Evolutionary conservation across 2,797 vertebrate genomes (phyloP).

Genomic region (Nyctibius grandis): DNA sequence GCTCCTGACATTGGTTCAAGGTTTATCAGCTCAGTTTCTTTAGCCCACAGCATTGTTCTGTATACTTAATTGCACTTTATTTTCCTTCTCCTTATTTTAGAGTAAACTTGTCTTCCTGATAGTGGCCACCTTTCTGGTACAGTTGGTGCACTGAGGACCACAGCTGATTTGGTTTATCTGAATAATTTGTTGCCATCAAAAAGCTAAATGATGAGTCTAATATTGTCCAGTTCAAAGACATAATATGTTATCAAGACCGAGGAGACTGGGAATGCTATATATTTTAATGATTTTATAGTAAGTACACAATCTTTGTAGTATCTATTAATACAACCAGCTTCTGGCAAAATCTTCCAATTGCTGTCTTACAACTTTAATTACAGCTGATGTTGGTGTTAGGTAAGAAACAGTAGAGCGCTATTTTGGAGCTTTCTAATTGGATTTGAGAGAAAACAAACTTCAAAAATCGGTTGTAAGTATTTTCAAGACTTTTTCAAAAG

Average conservation of each 20-base stretch:
- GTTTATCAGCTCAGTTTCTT: not conserved
- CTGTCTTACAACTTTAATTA: not conserved
- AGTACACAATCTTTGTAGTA: not conserved
- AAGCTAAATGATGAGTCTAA: not conserved
- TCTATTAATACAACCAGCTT: not conserved
- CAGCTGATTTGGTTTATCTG: not conserved
- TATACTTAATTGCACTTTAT: not conserved
- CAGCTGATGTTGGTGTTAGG: not conserved
- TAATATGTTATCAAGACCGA: not conserved
- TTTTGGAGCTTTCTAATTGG: not conserved
- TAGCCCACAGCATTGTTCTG: not conserved
- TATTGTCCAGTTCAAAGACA: not conserved
- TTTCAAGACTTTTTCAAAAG: not conserved
- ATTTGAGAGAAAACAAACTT: not conserved
- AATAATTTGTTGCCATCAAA: not conserved
- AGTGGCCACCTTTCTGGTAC: not conserved
- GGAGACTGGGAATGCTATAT: not conserved
- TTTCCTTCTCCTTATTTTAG: not conserved
- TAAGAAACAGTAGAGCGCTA: not conserved
- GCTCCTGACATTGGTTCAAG: not conserved
- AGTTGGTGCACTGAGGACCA: not conserved
- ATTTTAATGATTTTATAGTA: not conserved
- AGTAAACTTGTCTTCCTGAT: not conserved
- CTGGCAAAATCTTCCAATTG: slow-evolving; percentile 24
- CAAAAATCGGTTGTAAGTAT: not conserved